Percentiles rank a stretch among this genome's conserved stretches.
These are phyloP conservation scores for Knipowitschia caucasica DNA, from an alignment of 2,797 vertebrate species.

Conservation along the genomic window DNA sequence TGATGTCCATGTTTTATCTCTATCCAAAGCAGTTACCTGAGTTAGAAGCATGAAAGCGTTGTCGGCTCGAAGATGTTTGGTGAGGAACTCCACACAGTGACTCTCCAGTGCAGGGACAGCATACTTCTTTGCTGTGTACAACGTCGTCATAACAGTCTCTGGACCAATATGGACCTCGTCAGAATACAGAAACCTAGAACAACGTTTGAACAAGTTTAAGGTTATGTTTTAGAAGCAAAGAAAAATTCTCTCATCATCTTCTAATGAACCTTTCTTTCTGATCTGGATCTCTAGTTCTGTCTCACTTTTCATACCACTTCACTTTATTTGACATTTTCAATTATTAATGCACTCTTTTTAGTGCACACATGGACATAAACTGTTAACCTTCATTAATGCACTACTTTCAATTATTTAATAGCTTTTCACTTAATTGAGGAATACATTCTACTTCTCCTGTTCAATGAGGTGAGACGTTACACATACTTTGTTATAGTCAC, in stretches of 20 bases:
- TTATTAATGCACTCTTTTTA: no score
- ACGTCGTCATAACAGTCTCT: conserved; percentile 97
- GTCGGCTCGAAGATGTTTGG: conserved; percentile 95
- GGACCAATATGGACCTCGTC: conserved; percentile 97
- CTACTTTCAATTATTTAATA: no score
- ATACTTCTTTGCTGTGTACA: conserved; percentile 98
- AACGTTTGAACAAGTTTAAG: neutral
- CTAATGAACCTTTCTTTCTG: neutral
- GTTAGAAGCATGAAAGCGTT: conserved; percentile 98
- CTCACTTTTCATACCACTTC: neutral
- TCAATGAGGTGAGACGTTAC: no score
- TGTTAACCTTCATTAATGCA: no score
- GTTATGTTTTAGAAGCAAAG: no score
- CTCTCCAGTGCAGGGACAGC: conserved; percentile 93
- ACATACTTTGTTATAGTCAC: no score
- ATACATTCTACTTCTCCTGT: no score
- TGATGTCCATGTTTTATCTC: no score
- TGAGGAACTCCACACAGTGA: conserved; percentile 96
- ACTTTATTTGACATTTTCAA: neutral
- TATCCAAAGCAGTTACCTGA: conserved; percentile 81
- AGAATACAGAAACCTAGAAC: conserved; percentile 90
- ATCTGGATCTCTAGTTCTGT: neutral
- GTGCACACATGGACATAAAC: no score
- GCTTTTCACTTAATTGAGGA: no score
- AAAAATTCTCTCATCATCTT: no score